Conservation (phyloP, 2,888 invertebrate genomes). For the Hecatera dysodea region DNA sequence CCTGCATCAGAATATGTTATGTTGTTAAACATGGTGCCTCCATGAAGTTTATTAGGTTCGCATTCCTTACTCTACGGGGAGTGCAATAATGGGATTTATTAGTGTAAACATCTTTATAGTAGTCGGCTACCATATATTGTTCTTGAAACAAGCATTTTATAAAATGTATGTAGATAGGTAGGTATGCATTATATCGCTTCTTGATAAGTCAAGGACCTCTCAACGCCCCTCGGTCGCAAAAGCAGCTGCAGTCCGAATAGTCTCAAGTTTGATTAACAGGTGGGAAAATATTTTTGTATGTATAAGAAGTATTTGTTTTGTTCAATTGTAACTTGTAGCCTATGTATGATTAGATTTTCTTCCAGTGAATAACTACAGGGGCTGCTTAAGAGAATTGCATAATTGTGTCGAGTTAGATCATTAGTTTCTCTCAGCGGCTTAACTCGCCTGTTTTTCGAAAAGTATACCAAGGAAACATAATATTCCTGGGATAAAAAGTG, state of each 20-base stretch:
- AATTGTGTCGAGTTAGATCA: too few relatives aligned
- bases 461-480: too few relatives aligned
- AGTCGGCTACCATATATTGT: conserved; percentile 38
- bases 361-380: neutral
- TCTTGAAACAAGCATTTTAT: conserved; percentile 23
- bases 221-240: conserved; percentile 3
- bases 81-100: conserved; percentile 58
- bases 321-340: neutral
- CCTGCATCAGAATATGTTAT: conserved; percentile 17
- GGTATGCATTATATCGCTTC: neutral
- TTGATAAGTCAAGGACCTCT: conserved; percentile 24
- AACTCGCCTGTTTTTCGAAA: too few relatives aligned
- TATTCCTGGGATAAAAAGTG: too few relatives aligned
- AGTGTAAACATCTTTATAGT: conserved; percentile 49
- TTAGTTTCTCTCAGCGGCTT: too few relatives aligned
- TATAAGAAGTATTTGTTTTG: neutral
- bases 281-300: conserved; percentile 1
- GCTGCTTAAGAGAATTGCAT: neutral
- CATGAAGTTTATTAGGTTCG: conserved; percentile 48
- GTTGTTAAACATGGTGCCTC: conserved; percentile 40
- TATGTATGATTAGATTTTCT: neutral
- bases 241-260: conserved; percentile 24
- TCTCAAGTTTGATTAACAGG: conserved; percentile 11
- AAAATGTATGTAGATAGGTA: neutral
- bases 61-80: conserved; percentile 53